Base-by-base conservation (phyloP, 2,888 invertebrate species). In the Xanthorhoe designata region DNA sequence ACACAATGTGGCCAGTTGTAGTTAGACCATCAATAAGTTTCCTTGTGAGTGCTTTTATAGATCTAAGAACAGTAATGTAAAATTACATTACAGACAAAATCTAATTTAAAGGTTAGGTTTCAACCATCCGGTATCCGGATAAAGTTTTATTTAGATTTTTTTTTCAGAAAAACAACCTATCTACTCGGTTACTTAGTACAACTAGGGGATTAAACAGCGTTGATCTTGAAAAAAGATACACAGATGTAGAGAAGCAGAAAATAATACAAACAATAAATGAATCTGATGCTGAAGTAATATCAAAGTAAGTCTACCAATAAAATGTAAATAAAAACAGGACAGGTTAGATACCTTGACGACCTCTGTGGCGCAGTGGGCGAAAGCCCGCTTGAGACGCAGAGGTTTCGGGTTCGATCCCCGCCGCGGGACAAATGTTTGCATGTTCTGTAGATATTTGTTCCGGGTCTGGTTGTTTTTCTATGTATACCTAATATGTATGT, bases 181-280 rank as follows among this genome's bases (percentile, higher is more conserved):
- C 52, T 24, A 76, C 75, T 64, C 74, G 77, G 19, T 51, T 67
- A 8, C 45, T 74, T 5, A 18, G 67, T 1, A 15, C 73, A 10
- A 57, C 76, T 10, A 79, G 73, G 69, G 74, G 78, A 61, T 72
- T 72, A 53, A 83, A 76, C 45, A 85, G 81, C 68, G 74, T 79
- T 49, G 73, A 78, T 24, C 64, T 88, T 35, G 86, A 90, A 59
- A 80, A 75, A 29, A 88, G 84, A 74, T 94, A 91, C 70, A 80
- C 83, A 32, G 83, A 87, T n/a, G 74, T 64, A 4, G 84, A 94
- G 66, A 90, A 84, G 72, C 71, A 81, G 38, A 88, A 86, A 81
- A 91, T 94, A 57, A 82, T 94, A 49, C 78, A 89, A 63, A 81
- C 87, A 77, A 81, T 94, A 32, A 94, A 94, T 75, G 78, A 86